phyloP scores from a whole-genome alignment of 2,113 vertebrate species.

The Sardina pilchardus region DNA sequence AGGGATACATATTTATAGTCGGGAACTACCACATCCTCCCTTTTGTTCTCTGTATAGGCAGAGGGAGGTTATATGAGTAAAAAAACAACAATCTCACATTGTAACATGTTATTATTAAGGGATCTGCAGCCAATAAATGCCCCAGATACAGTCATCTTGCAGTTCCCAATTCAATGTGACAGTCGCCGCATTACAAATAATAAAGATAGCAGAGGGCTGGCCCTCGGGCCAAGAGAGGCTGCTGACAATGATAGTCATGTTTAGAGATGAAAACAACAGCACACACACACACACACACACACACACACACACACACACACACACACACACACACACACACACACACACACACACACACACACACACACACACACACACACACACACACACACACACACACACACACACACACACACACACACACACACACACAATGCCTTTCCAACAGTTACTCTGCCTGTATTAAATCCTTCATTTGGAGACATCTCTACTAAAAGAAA shows the following conservation, averaged over 20 bases:
- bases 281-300: constrained; percentile 41
- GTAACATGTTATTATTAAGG: constrained; percentile 71
- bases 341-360: constrained; percentile 2
- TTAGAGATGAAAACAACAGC: constrained; percentile 75
- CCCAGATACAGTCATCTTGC: constrained; percentile 74
- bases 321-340: neutral
- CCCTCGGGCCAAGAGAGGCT: constrained; percentile 68
- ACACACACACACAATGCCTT: neutral
- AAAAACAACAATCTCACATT: constrained; percentile 68
- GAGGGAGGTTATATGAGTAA: constrained; percentile 62
- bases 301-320: neutral
- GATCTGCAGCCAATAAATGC: constrained; percentile 75
- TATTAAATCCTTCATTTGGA: too few relatives aligned
- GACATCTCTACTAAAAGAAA: neutral
- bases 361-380: neutral
- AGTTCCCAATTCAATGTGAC: constrained; percentile 76
- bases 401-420: neutral
- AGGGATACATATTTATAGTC: too few relatives aligned
- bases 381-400: neutral
- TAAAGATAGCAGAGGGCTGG: constrained; percentile 75
- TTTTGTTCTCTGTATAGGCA: constrained; percentile 34
- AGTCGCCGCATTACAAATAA: constrained; percentile 75
- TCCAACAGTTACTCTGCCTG: too few relatives aligned
- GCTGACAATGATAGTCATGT: constrained; percentile 72
- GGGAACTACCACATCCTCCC: neutral